Evolutionary conservation across 2,888 invertebrate genomes (phyloP).

Genomic region (Alloplasta piceator): DNA sequence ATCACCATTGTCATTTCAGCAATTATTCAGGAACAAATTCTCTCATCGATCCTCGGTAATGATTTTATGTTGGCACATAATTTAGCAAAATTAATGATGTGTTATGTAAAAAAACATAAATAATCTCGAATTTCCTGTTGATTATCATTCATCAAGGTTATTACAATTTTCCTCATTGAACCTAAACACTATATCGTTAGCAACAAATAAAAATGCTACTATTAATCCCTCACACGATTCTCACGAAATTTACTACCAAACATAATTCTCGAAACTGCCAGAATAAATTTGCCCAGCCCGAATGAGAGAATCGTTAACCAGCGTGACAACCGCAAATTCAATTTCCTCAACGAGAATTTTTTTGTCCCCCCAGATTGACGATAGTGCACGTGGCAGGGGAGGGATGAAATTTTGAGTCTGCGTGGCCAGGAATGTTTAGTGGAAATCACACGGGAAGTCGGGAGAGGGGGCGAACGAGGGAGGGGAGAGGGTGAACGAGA

Average conservation of each 20-base stretch:
- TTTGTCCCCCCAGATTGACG: conserved; percentile 39
- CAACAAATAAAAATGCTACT: no score
- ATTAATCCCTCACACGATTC: neutral
- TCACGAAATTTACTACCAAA: conserved; percentile 17
- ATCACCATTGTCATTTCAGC: no score
- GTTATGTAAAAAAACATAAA: no score
- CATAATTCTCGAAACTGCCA: neutral
- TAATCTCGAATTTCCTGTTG: no score
- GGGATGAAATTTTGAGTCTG: conserved; percentile 53
- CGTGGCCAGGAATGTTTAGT: conserved; percentile 58
- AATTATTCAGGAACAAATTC: no score
- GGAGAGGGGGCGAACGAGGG: conserved; percentile 12
- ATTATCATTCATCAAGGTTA: neutral
- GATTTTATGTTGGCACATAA: no score
- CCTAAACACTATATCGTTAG: neutral
- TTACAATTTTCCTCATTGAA: neutral
- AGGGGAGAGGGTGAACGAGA: conserved; percentile 34
- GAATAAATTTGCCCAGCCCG: no score
- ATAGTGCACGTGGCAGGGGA: conserved; percentile 40
- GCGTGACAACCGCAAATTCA: conserved; percentile 31
- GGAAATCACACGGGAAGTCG: conserved; percentile 29
- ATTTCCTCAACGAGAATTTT: conserved; percentile 30
- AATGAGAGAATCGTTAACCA: neutral
- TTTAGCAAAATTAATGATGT: no score
- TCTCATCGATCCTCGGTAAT: no score